Conservation (phyloP, 1,140 invertebrate species). For the Eciton burchellii region DNA sequence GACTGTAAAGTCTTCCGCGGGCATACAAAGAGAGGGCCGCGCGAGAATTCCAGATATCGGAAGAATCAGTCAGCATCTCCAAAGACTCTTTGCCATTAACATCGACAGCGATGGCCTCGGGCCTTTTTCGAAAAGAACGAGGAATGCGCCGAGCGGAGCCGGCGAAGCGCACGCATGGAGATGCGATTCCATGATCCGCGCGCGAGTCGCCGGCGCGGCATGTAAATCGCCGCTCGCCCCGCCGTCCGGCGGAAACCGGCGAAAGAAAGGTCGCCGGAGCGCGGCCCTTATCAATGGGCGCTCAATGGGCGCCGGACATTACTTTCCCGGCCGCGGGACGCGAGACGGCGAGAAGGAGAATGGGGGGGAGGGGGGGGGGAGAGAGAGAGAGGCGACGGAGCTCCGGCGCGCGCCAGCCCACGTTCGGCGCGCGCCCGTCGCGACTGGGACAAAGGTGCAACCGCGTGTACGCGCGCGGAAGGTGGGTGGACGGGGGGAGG, state of each 20-base stretch:
- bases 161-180: constrained; percentile 21
- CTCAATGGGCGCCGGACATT: constrained; percentile 76
- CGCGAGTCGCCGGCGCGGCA: constrained; percentile 43
- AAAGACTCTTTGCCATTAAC: neutral
- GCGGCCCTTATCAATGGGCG: constrained; percentile 70
- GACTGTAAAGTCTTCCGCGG: neutral
- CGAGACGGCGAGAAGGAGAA: neutral
- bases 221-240: constrained; percentile 64
- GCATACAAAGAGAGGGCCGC: neutral
- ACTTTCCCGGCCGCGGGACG: constrained; percentile 65
- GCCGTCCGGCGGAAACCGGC: constrained; percentile 1
- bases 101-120: neutral
- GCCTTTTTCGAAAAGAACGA: constrained; percentile 4
- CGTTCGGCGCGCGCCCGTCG: constrained; percentile 55
- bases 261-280: constrained; percentile 50
- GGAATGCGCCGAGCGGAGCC: neutral
- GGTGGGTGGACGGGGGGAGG: constrained; percentile 18
- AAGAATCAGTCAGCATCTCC: neutral
- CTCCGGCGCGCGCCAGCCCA: constrained; percentile 63
- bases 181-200: constrained; percentile 68
- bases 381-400: constrained; percentile 36
- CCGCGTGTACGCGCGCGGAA: constrained; percentile 37
- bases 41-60: neutral
- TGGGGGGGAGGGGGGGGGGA: too few species aligned
- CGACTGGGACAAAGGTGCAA: constrained; percentile 67